A percentile compares a stretch with the other conserved stretches of the same genome.
Conservation (phyloP, 2,113 vertebrate genomes). For the Cisticola juncidis region DNA sequence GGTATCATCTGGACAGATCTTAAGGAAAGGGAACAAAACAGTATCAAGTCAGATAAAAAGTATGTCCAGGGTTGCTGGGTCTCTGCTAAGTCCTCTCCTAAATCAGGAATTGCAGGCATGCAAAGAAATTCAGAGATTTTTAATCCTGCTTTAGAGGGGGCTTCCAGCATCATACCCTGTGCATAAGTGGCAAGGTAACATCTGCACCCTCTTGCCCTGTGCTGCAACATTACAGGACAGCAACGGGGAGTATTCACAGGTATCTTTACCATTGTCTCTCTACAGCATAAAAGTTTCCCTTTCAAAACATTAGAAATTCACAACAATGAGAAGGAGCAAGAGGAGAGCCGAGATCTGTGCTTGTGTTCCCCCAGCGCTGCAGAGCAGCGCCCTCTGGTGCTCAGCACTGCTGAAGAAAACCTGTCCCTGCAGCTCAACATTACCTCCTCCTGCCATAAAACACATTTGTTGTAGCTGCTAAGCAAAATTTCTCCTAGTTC, state of each 20-base stretch:
- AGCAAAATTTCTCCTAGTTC: not conserved
- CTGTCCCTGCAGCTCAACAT: not conserved
- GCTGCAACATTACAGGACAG: not conserved
- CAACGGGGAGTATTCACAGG: not conserved
- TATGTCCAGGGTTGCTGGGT: not conserved
- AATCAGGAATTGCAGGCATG: not conserved
- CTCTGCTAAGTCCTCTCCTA: not conserved
- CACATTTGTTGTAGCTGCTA: not conserved
- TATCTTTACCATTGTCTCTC: not conserved
- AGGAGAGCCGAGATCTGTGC: not conserved
- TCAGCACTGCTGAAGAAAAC: not conserved
- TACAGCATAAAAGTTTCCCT: not conserved
- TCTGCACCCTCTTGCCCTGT: not conserved
- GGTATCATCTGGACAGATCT: slow-evolving; percentile 80
- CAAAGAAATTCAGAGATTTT: not conserved
- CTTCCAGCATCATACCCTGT: not conserved
- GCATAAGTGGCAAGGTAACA: not conserved
- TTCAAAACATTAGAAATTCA: not conserved
- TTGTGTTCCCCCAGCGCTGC: not conserved
- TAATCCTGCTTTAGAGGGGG: not conserved
- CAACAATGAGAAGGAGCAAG: not conserved
- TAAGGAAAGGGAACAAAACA: slow-evolving; percentile 11
- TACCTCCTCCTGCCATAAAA: not conserved
- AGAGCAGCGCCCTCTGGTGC: slow-evolving; percentile 50
- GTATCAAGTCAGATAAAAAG: not conserved